phyloP scores from a whole-genome alignment of 1,140 invertebrate species.

The Grapholita molesta region DNA sequence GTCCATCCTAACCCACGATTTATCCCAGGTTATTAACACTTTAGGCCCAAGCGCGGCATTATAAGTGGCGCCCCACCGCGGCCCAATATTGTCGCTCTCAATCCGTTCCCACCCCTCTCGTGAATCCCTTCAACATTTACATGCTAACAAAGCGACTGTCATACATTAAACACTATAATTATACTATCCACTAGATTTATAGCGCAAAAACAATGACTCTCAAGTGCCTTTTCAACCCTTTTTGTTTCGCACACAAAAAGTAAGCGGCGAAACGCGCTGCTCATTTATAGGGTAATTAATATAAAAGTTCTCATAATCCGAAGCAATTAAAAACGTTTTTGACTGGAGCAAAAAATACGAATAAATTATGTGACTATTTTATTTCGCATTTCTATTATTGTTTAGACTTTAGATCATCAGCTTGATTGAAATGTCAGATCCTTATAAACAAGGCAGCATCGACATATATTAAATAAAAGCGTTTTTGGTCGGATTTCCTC shows the following conservation, averaged over 20 bases:
- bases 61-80: slow-evolving; percentile 63
- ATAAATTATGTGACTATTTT: slow-evolving; percentile 45
- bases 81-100: slow-evolving; percentile 42
- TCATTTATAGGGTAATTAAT: slow-evolving; percentile 74
- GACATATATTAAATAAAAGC: no score
- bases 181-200: slow-evolving; percentile 72
- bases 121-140: slow-evolving; percentile 59
- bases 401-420: not conserved
- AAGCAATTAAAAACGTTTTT: slow-evolving; percentile 55
- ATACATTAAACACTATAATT: slow-evolving; percentile 73
- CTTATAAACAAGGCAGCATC: no score
- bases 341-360: slow-evolving; percentile 40
- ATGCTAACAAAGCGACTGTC: slow-evolving; percentile 72
- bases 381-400: slow-evolving; percentile 19
- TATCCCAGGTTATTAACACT: slow-evolving; percentile 7
- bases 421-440: not conserved
- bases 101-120: slow-evolving; percentile 64
- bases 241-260: slow-evolving; percentile 44
- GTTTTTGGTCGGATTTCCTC: no score
- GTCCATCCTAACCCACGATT: not conserved
- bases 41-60: slow-evolving; percentile 34
- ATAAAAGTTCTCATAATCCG: slow-evolving; percentile 66
- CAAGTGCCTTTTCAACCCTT: slow-evolving; percentile 52
- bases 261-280: slow-evolving; percentile 47
- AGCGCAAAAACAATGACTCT: slow-evolving; percentile 65